These are phyloP conservation scores for Ennomos erosarius DNA, from an alignment of 2,888 invertebrate species.

Conservation along the genomic window DNA sequence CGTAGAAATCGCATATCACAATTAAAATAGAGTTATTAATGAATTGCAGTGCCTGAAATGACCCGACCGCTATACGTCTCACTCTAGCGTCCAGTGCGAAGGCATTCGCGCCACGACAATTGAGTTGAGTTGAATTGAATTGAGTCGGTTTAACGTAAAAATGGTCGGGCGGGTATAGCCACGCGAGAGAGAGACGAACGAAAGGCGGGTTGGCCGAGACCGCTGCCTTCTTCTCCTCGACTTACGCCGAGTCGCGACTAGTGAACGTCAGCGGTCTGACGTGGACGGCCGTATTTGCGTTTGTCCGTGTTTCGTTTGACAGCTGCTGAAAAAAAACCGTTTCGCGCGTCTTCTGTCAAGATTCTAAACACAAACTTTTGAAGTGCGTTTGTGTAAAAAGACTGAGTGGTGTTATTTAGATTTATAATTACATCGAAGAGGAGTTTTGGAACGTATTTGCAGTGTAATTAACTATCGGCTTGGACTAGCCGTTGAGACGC, in stretches of 20 bases:
- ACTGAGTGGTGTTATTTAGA: slow-evolving; percentile 56
- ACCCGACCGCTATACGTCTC: slow-evolving; percentile 74
- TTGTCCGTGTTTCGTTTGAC: slow-evolving; percentile 66
- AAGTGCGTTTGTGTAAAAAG: slow-evolving; percentile 61
- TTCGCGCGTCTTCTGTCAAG: slow-evolving; percentile 74
- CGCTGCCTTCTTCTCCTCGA: slow-evolving; percentile 84
- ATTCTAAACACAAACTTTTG: slow-evolving; percentile 70
- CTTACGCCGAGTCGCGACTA: slow-evolving; percentile 81
- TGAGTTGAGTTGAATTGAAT: slow-evolving; percentile 86
- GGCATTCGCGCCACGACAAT: slow-evolving; percentile 83
- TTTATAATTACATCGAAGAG: slow-evolving; percentile 52
- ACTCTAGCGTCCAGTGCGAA: slow-evolving; percentile 82
- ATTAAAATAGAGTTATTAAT: slow-evolving; percentile 47
- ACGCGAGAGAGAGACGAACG: slow-evolving; percentile 82
- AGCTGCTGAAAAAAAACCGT: slow-evolving; percentile 70
- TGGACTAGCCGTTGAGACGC: slow-evolving; percentile 76
- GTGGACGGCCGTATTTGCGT: slow-evolving; percentile 73
- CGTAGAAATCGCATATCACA: slow-evolving; percentile 33
- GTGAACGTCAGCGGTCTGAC: slow-evolving; percentile 82
- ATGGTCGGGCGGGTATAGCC: slow-evolving; percentile 80
- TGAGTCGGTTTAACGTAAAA: slow-evolving; percentile 84
- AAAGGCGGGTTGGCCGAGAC: slow-evolving; percentile 83
- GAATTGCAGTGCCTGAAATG: slow-evolving; percentile 57
- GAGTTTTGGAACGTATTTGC: slow-evolving; percentile 58
- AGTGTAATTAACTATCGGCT: slow-evolving; percentile 73